Evolutionary conservation across 2,113 vertebrate genomes (phyloP).

Genomic region (Pholis gunnellus): DNA sequence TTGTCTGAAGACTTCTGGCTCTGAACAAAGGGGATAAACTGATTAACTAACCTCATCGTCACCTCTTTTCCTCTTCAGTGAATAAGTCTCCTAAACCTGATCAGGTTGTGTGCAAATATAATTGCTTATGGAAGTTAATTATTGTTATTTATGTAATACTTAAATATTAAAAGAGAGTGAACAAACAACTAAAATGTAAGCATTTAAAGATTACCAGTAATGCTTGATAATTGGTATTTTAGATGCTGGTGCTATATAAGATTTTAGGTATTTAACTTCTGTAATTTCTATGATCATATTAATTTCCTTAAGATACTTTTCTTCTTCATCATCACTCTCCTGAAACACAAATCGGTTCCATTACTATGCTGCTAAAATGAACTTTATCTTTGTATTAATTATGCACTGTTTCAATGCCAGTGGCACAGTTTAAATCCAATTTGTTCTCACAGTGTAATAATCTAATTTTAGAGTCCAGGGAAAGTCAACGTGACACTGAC

Average conservation of each 20-base stretch:
- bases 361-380: background rate
- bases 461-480: slow-evolving; percentile 3
- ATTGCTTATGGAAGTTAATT: background rate
- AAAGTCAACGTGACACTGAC: slow-evolving; percentile 1
- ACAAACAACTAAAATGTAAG: background rate
- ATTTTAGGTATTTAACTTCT: background rate
- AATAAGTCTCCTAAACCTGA: background rate
- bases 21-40: background rate
- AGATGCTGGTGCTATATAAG: background rate
- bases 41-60: slow-evolving; percentile 2
- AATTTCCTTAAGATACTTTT: background rate
- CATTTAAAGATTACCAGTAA: background rate
- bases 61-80: background rate
- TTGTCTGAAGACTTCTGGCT: background rate
- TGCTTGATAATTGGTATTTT: background rate
- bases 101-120: background rate
- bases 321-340: background rate
- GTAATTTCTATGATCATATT: background rate
- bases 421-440: background rate
- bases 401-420: background rate
- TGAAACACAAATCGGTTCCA: background rate
- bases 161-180: no score
- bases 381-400: background rate
- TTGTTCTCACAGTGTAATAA: background rate
- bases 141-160: background rate